A percentile compares a stretch with the other conserved stretches of the same genome.
Conservation (phyloP, 1,140 invertebrate genomes). For the Calosoma granatense region DNA sequence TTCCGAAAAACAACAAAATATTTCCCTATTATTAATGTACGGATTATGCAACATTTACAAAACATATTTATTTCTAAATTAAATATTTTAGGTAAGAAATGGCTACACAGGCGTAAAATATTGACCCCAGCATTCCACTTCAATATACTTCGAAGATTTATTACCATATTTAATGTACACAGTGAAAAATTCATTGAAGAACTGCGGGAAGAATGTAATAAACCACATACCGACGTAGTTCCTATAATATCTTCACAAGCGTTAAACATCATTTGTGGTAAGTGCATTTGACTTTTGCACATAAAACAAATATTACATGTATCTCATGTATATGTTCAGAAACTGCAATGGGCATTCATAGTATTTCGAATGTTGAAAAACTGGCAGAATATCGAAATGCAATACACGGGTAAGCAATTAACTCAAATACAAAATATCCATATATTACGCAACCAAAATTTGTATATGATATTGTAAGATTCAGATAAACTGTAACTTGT, state of each 20-base stretch:
- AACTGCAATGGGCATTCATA: neutral
- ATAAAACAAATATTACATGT: conserved; percentile 32
- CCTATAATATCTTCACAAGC: conserved; percentile 64
- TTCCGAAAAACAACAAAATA: no score
- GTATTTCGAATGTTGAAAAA: neutral
- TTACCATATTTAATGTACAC: conserved; percentile 73
- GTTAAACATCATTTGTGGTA: conserved; percentile 76
- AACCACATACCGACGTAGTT: conserved; percentile 56
- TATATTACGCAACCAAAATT: neutral
- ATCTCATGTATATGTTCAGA: neutral
- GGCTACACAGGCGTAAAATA: conserved; percentile 50
- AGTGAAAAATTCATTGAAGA: conserved; percentile 52
- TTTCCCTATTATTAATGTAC: no score
- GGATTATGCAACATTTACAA: neutral
- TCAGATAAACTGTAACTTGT: no score
- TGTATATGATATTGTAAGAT: neutral
- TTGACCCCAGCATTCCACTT: conserved; percentile 84
- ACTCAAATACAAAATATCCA: no score
- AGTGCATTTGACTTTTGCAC: conserved; percentile 27
- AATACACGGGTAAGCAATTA: conserved; percentile 1
- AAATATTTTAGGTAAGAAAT: conserved; percentile 43
- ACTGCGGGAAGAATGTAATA: conserved; percentile 45
- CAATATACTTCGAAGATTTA: conserved; percentile 71
- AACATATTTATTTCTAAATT: neutral
- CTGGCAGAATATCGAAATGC: conserved; percentile 9